Percentiles rank a stretch among this genome's conserved stretches.
Conservation (phyloP, 2,888 invertebrate species). For the Cartodere bifasciata region DNA sequence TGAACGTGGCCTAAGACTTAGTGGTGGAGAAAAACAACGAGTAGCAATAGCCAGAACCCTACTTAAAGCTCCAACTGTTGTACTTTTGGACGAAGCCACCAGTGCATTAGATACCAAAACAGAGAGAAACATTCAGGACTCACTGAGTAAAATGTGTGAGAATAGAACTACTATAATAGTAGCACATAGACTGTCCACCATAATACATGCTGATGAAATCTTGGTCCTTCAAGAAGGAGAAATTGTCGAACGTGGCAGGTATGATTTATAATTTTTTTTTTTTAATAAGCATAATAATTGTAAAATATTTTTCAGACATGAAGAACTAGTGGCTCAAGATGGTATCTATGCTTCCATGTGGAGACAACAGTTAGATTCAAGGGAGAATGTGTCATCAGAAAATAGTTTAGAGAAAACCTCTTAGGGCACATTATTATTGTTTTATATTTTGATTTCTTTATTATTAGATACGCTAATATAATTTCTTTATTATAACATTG, state of each 20-base stretch:
- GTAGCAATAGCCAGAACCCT: conserved; percentile 94
- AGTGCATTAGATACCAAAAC: conserved; percentile 93
- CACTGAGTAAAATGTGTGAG: conserved; percentile 61
- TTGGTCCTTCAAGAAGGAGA: conserved; percentile 83
- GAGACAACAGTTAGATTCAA: conserved; percentile 62
- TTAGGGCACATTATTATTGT: no score
- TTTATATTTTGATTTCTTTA: no score
- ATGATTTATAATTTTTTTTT: conserved; percentile 14
- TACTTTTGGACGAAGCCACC: conserved; percentile 89
- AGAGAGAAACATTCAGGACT: conserved; percentile 78
- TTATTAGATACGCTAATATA: no score
- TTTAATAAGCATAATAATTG: conserved; percentile 12
- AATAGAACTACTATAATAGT: conserved; percentile 89
- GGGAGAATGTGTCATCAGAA: conserved; percentile 22
- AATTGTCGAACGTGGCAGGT: conserved; percentile 75
- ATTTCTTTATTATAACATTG: no score
- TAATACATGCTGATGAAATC: conserved; percentile 91
- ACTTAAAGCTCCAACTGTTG: conserved; percentile 80
- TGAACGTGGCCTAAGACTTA: conserved; percentile 85
- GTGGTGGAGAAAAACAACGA: conserved; percentile 96
- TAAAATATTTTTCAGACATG: conserved; percentile 44
- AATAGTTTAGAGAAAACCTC: conserved; percentile 28
- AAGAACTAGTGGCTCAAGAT: conserved; percentile 49
- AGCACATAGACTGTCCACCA: conserved; percentile 87
- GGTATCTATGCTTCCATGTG: conserved; percentile 88